Evolutionary conservation across 37 sponge, comb jelly and placozoan species (phyloP), one percentile per base, ranked within the genome.

Genomic region (Chondrilla cf. caribensis): DNA sequence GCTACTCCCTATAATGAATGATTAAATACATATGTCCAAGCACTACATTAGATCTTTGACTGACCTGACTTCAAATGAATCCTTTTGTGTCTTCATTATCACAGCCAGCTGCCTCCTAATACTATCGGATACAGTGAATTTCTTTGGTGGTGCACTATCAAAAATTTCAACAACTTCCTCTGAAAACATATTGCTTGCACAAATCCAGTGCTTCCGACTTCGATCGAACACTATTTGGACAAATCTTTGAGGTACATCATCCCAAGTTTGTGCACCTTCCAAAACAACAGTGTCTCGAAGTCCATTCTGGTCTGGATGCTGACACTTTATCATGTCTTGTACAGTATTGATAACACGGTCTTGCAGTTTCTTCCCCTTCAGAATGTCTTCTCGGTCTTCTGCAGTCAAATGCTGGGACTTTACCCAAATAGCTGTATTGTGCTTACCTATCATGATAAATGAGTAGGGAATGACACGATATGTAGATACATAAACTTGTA

Each of bases 211-310:
- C 22, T 62, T 62, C 22, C 64, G 64, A 22, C 64, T 62, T 15
- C 18, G 22, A 22, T 62, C 64, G 15, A 62, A 62, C 5, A 62
- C 64, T 19, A 62, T 15, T 62, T 62, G 64, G 22, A 26, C 29
- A 26, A 62, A 62, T 15, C 18, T 15, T 4, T 62, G 18, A 19
- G 64, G 64, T 22, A 19, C 22, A 15, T 15, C 22, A 62, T 62
- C 64, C 64, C 64, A 62, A 29, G 64, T 26, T 62, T 62, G 64
- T 22, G 64, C 64, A 62, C 64, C 64, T 62, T 62, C 64, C 8
- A 62, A 22, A 8, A 62, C 64, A 62, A 62, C 64, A 29, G 64
- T 62, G 22, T 62, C 64, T 62, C 29, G 64, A 15, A 62, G 64
- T 8, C 64, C 64, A 29, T 62, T 62, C 64, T 62, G 64, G 64